Evolutionary conservation across 2,888 invertebrate species (phyloP), one percentile per base, ranked within the genome.

Genomic region (Allygus modestus): DNA sequence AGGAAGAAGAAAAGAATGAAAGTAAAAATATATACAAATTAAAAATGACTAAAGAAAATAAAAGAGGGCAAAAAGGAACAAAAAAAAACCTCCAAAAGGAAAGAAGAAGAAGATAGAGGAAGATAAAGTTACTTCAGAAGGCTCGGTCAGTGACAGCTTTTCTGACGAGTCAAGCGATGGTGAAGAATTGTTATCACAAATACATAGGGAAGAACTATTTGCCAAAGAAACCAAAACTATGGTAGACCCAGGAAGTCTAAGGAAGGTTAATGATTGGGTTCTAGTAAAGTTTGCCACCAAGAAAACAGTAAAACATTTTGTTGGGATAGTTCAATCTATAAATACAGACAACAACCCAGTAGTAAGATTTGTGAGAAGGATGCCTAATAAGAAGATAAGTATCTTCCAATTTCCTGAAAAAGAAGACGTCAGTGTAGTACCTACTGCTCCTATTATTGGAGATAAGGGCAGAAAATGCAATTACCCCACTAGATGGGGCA

Each of bases 371-470:
- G 20, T 54, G 11, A 83, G 83, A 75, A 75, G 31, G 31, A 33
- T 75, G 7, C 75, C 51, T 75, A 65, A 65, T 1, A 54, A 46
- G 20, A 83, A 54, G 23, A 75, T 33, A 26, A 41, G 54, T 54
- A 46, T 75, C 51, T 83, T 83, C 75, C 11, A 54, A 33, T 75
- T 31, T 33, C 83, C 82, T 71, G 75, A 75, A 46, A 73, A 54
- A 23, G 75, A 83, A 31, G 75, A 83, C 33, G 11, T 51, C 2
- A 65, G 73, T 23, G 54, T 15, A 9, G 58, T 75, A 33, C 37
- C 37, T 37, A 37, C 37, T 37, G 37, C 37, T 37, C 37, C 37
- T 37, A 4, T 37, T 37, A 37, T 7, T 7, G 4, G 9, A 37
- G 9, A 7, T 37, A 37, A 9, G 9, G 37, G 37, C 37, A 37